Evolutionary conservation across 1,140 invertebrate species (phyloP), one percentile per base, ranked within the genome.

Genomic region (Drosophila prosaltans): DNA sequence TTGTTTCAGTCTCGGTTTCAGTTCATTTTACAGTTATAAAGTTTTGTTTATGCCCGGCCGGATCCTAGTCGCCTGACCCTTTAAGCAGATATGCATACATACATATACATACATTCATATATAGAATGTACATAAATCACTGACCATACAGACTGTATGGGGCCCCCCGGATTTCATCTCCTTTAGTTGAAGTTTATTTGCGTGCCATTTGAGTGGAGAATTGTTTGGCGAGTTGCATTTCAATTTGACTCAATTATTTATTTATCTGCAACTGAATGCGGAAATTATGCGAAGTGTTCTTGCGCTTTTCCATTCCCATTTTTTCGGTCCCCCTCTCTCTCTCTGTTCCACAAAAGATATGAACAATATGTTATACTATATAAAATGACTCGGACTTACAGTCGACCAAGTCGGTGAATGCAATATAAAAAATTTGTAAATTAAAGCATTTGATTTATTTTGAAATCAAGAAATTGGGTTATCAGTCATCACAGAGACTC

Each of bases 241-340:
- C 84, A 88, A 88, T 88, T 88, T 88, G 84, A 88, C 84, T 88
- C 84, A 88, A 88, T 88, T 88, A 88, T 88, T 88, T 88, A 88
- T 88, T 88, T 88, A 88, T 88, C 84, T 88, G 64, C 83, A 82
- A 83, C 74, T 89, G 84, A 88, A 88, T 88, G 83, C 83, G 84
- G 84, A 88, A 88, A 88, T 83, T 88, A 88, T 88, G 76, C 82
- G 83, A 80, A 85, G 69, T 69, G 57, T 40, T 68, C 16, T 40
- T 36, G 32, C 32, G 32, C 32, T 36, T 36, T 36, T 36, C 6
- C 32, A 36, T 36, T 36, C 28, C 28, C 2, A n/a, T 32, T 69
- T 24, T 61, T 45, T 48, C 11, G 10, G 43, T 57, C 41, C 39
- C 10, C 55, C 3, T 58, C 1, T 28, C 4, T 45, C 7, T 54